Conservation (phyloP, 2,797 vertebrate species). For the Clarias fuscus region DNA sequence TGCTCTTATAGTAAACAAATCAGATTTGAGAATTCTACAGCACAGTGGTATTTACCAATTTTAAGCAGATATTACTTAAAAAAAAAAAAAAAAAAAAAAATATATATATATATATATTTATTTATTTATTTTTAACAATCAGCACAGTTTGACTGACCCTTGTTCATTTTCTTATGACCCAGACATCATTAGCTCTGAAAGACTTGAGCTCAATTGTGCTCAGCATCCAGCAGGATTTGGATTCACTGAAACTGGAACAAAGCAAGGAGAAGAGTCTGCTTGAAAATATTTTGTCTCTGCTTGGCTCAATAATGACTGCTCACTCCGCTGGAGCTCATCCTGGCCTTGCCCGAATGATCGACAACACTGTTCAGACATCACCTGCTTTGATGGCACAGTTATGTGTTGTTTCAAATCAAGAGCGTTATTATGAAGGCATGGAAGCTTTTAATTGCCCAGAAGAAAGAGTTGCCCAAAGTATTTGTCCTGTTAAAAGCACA, state of each 20-base stretch:
- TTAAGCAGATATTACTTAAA: not conserved
- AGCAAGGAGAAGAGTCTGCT: conserved; percentile 63
- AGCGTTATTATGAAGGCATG: conserved; percentile 39
- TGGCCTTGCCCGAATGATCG: conserved; percentile 51
- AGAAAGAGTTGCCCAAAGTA: conserved; percentile 70
- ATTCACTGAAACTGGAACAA: conserved; percentile 66
- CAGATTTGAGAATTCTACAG: not conserved
- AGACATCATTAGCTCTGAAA: conserved; percentile 61
- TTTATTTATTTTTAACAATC: no score
- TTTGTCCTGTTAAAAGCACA: conserved; percentile 27
- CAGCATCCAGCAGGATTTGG: conserved; percentile 64
- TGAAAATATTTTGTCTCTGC: conserved; percentile 67
- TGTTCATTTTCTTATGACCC: conserved; percentile 29
- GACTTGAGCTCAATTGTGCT: conserved; percentile 64
- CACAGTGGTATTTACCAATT: not conserved
- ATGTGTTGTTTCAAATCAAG: conserved; percentile 47
- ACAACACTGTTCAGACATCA: conserved; percentile 74
- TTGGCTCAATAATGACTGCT: conserved; percentile 62
- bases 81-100: no score
- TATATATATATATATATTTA: no score
- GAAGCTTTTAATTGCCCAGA: conserved; percentile 75
- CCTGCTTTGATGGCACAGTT: conserved; percentile 59
- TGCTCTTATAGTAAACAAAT: not conserved
- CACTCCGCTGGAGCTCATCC: conserved; percentile 51
- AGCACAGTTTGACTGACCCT: not conserved